Evolutionary conservation across 2,888 invertebrate genomes (phyloP).

Genomic region (Metacarcinus magister): DNA sequence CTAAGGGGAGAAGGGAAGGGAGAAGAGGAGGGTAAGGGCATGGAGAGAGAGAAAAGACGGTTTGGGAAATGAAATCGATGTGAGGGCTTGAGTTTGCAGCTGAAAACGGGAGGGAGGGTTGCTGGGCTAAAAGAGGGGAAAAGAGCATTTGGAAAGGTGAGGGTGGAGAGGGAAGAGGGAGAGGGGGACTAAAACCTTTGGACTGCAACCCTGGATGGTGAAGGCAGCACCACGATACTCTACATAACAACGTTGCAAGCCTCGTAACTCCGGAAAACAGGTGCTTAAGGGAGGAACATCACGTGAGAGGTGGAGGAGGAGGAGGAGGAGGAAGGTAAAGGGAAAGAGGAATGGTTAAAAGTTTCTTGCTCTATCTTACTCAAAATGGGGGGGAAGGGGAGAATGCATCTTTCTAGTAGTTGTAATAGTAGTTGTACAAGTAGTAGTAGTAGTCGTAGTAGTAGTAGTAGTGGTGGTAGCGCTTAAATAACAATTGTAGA

Average conservation of each 20-base stretch:
- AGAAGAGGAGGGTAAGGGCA: not conserved
- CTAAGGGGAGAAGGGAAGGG: not conserved
- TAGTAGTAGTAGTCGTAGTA: not conserved
- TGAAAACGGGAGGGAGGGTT: not conserved
- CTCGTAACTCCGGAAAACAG: slow-evolving; percentile 4
- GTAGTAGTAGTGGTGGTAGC: not conserved
- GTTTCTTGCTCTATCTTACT: not conserved
- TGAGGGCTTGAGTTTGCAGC: not conserved
- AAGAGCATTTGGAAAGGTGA: not conserved
- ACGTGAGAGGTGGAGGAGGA: not conserved
- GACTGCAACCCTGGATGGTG: not conserved
- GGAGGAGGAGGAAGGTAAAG: not conserved
- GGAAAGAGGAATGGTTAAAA: not conserved
- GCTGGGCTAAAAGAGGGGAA: not conserved
- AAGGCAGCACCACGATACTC: not conserved
- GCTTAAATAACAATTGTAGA: no score
- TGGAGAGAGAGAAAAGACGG: not conserved
- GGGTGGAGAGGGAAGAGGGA: not conserved
- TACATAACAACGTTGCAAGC: not conserved
- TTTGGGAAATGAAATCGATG: not conserved
- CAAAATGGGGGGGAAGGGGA: not conserved
- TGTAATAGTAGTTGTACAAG: not conserved
- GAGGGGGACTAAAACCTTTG: not conserved
- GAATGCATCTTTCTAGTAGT: not conserved
- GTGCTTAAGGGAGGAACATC: not conserved